Base-by-base conservation (phyloP, 30 jellyfish, hydroid and myxozoan species). In the Pseudorhiza aurosa region DNA sequence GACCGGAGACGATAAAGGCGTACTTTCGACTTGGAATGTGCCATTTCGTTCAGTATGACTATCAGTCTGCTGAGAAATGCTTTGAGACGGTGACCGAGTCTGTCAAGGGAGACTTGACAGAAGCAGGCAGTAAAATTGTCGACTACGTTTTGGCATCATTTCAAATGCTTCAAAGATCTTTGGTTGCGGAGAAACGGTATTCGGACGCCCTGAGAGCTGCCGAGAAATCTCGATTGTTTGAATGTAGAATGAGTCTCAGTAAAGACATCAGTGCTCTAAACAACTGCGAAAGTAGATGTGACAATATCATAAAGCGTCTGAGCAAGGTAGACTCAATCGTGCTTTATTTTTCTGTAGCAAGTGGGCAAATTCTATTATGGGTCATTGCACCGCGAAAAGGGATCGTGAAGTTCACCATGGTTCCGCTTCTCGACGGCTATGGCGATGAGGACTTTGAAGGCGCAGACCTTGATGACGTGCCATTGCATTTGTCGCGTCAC, bases 331-430 rank as follows among this genome's bases (percentile, higher is more conserved):
- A 58, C 11, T 47, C 87, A 18, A 60, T 84, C 1, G 90, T 58
- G 3, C 63, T 92, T 53, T 85, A 76, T 62, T 93, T 80, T 64
- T 86, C 99, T 4, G 75, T 82, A 9, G 97, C 93, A 3, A 75
- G 78, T 27, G 99, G 99, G 21, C 96, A 87, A 27, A 45, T 93
- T n/a, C 65, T 85, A 57, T 53, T 89, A 17, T 93, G 99, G 99
- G 37, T 93, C 46, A 77, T 93, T 67, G 82, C 86, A 39, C 96
- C 96, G 0, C 94, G 96, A 28, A 80, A 87, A 30, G 97, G 97
- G 14, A 63, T 86, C 32, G 91, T 82, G 47, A 85, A 93, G 50
- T 93, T 93, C 43, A 79, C 96, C 65, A 75, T 81, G 83, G 78
- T 67, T 0, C 93, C 91, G 4, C 25, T 93, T 15, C 75, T 85